These are phyloP conservation scores for Idris sp. DNA, from an alignment of 1,140 invertebrate genomes.

Conservation along the genomic window DNA sequence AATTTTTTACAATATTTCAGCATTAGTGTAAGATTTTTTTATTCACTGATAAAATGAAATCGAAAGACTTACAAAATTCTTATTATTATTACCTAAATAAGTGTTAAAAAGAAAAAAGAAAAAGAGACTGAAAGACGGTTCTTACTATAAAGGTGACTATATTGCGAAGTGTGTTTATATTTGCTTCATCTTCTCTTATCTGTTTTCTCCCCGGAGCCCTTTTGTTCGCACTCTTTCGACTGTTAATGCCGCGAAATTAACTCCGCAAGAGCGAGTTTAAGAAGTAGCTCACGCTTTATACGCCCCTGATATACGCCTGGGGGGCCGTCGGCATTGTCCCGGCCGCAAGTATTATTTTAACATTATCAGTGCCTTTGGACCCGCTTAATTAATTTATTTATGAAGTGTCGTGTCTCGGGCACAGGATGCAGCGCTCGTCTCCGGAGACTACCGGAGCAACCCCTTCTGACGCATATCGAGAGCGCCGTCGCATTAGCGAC, in stretches of 20 bases:
- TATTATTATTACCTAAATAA: too few species aligned
- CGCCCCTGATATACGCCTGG: constrained; percentile 34
- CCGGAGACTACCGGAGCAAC: constrained; percentile 66
- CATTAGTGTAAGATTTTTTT: too few species aligned
- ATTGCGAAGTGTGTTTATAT: constrained; percentile 75
- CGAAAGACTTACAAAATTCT: too few species aligned
- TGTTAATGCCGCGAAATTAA: constrained; percentile 78
- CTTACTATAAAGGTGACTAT: constrained; percentile 53
- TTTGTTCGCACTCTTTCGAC: constrained; percentile 78
- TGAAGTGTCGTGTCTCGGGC: constrained; percentile 38
- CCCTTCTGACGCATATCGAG: constrained; percentile 54
- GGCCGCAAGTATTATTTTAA: constrained; percentile 73
- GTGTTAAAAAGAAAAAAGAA: too few species aligned
- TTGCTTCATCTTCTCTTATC: constrained; percentile 75
- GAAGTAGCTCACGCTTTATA: constrained; percentile 66
- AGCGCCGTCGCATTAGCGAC: constrained; percentile 25
- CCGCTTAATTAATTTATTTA: constrained; percentile 76
- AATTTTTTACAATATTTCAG: too few species aligned
- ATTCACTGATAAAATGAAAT: too few species aligned
- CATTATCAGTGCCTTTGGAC: constrained; percentile 72
- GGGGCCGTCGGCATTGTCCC: constrained; percentile 66
- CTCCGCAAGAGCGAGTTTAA: constrained; percentile 74
- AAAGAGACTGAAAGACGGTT: constrained; percentile 11
- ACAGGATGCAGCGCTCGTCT: constrained; percentile 31
- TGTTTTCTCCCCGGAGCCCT: constrained; percentile 70